These are phyloP conservation scores for Macrotrachela quadricornifera DNA, from an alignment of 1,140 invertebrate species.

Conservation along the genomic window DNA sequence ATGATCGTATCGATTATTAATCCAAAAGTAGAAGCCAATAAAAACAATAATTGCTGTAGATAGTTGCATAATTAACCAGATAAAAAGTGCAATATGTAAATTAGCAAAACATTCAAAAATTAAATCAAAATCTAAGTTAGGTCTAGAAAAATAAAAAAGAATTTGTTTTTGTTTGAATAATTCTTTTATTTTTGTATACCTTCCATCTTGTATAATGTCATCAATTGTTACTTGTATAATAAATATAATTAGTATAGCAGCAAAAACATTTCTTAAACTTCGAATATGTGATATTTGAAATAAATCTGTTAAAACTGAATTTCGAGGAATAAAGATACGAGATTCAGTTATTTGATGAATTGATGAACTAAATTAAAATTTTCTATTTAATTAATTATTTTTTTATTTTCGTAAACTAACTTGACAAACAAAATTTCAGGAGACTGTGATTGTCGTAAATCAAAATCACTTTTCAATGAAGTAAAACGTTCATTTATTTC, in stretches of 20 bases:
- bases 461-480: too few relatives aligned
- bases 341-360: too few relatives aligned
- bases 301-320: conserved; percentile 32
- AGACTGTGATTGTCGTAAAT: too few relatives aligned
- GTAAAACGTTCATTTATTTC: too few relatives aligned
- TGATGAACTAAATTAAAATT: too few relatives aligned
- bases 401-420: too few relatives aligned
- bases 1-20: conserved; percentile 3
- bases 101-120: conserved; percentile 37
- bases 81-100: conserved; percentile 33
- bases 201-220: conserved; percentile 49
- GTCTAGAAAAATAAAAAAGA: conserved; percentile 22
- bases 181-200: conserved; percentile 35
- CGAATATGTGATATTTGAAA: conserved; percentile 53
- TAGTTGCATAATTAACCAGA: conserved; percentile 37
- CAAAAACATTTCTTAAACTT: conserved; percentile 60
- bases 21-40: conserved; percentile 36
- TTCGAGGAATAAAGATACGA: conserved; percentile 2
- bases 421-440: too few relatives aligned
- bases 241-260: conserved; percentile 51
- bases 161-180: conserved; percentile 1
- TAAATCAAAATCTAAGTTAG: conserved; percentile 35
- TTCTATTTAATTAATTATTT: too few relatives aligned
- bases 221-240: conserved; percentile 46
- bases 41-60: conserved; percentile 34